phyloP scores from a whole-genome alignment of 2,113 vertebrate species.

The Podarcis muralis region DNA sequence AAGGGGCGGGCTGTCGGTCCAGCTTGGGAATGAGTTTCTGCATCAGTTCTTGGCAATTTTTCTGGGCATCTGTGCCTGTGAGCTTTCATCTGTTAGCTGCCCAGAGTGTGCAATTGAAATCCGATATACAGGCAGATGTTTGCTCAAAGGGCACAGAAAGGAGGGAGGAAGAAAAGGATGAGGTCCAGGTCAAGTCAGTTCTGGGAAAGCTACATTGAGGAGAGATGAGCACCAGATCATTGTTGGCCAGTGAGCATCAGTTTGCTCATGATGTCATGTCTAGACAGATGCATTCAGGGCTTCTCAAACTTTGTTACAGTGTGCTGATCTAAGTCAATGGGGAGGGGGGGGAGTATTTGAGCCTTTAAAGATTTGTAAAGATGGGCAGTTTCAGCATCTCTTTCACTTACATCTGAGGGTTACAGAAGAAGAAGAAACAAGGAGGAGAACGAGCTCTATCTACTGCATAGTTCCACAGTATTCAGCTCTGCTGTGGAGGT shows the following conservation, averaged over 20 bases:
- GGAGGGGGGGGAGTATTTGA: background rate
- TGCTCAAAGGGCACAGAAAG: accelerated
- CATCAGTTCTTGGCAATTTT: background rate
- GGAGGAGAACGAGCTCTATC: too few species aligned
- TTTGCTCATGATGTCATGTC: background rate
- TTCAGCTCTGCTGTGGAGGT: background rate
- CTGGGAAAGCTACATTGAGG: accelerated
- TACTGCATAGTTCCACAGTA: background rate
- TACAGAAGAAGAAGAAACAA: background rate
- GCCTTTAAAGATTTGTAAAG: background rate
- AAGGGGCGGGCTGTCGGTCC: background rate
- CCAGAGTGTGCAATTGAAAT: background rate
- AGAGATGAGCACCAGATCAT: accelerated
- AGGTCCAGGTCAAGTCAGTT: background rate
- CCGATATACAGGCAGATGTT: background rate
- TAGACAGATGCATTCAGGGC: background rate
- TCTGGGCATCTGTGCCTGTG: background rate
- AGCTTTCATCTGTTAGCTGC: background rate
- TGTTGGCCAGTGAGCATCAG: background rate
- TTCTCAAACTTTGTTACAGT: conserved; percentile 2
- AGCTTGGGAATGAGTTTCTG: background rate
- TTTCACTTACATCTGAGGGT: background rate
- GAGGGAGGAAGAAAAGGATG: background rate
- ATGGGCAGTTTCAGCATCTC: background rate
- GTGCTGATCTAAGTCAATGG: background rate